These are phyloP conservation scores for Cataglyphis albicans DNA, from an alignment of 2,888 invertebrate genomes.

Conservation along the genomic window DNA sequence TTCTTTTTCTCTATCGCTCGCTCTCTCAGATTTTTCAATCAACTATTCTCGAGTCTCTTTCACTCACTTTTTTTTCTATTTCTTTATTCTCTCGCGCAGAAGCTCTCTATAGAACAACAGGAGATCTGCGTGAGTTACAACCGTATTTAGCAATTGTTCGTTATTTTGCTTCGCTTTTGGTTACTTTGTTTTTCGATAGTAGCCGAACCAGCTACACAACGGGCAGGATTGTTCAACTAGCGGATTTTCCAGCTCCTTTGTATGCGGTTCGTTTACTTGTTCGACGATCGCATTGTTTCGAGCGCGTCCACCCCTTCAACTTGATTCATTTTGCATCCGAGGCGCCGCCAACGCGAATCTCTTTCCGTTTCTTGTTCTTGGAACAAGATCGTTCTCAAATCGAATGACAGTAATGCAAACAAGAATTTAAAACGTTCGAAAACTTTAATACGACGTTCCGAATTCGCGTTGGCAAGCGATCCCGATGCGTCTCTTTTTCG, in stretches of 20 bases:
- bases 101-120: constrained; percentile 82
- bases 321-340: constrained; percentile 56
- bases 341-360: constrained; percentile 10
- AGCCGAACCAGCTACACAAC: constrained; percentile 48
- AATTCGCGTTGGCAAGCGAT: constrained; percentile 23
- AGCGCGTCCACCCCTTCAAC: constrained; percentile 78
- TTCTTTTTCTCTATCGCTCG: constrained; percentile 62
- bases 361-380: background rate
- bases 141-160: constrained; percentile 56
- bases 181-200: constrained; percentile 19
- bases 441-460: background rate
- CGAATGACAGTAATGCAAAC: background rate
- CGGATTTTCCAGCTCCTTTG: constrained; percentile 31
- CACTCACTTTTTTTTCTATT: constrained; percentile 62
- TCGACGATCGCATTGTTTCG: constrained; percentile 45
- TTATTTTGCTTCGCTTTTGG: constrained; percentile 9
- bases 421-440: background rate
- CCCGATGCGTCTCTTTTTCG: constrained; percentile 18
- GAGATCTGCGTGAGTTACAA: constrained; percentile 76
- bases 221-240: constrained; percentile 39
- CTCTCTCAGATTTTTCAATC: constrained; percentile 68
- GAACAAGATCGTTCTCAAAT: background rate
- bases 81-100: constrained; percentile 77
- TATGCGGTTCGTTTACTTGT: constrained; percentile 37
- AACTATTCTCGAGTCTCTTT: constrained; percentile 63